Percentiles rank a stretch among this genome's conserved stretches.
Conservation (phyloP, 2,888 invertebrate species). For the Amiota minor region DNA sequence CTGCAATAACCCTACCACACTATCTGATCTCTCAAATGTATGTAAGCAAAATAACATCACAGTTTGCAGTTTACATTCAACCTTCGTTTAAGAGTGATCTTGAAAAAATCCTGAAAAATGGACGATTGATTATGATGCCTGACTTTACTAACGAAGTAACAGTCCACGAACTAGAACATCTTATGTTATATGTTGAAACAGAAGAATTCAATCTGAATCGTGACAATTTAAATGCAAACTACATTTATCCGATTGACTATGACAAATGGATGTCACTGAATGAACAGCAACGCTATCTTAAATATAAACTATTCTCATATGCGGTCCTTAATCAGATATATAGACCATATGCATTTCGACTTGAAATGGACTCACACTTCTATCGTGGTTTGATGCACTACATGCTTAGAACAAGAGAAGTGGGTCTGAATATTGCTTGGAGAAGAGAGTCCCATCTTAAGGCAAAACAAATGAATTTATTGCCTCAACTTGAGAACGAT, state of each 20-base stretch:
- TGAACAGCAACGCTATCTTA: conserved; percentile 52
- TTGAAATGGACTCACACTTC: conserved; percentile 59
- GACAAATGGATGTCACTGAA: conserved; percentile 52
- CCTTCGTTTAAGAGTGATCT: not conserved
- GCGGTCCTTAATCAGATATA: conserved; percentile 54
- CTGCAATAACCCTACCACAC: not conserved
- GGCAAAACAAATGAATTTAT: not conserved
- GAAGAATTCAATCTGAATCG: conserved; percentile 41
- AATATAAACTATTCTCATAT: conserved; percentile 53
- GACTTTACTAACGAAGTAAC: not conserved
- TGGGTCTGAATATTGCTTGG: conserved; percentile 39
- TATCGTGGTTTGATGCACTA: conserved; percentile 47
- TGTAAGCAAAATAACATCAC: conserved; percentile 47
- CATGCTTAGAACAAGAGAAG: conserved; percentile 44
- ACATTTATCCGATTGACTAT: conserved; percentile 54
- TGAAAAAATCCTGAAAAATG: not conserved
- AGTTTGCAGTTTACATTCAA: conserved; percentile 42
- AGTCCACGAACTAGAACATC: not conserved
- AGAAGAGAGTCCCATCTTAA: not conserved
- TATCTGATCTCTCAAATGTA: conserved; percentile 42
- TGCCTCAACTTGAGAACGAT: not conserved
- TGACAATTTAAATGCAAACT: conserved; percentile 41
- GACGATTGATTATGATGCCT: not conserved
- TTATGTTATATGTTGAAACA: not conserved
- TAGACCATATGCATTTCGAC: conserved; percentile 55